These are phyloP conservation scores for Mycalesis mineus DNA, from an alignment of 2,888 invertebrate genomes.

Conservation along the genomic window DNA sequence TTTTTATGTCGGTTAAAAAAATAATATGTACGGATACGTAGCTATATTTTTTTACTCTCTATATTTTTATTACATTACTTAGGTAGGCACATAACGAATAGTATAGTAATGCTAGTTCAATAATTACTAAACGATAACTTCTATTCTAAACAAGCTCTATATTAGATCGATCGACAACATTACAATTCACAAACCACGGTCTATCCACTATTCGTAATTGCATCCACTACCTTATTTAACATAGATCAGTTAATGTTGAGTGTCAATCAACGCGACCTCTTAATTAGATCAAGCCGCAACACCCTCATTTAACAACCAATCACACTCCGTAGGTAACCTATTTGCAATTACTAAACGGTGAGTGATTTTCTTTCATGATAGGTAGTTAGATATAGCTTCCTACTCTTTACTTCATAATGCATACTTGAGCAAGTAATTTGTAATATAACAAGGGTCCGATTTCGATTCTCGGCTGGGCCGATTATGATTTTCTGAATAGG, in stretches of 20 bases:
- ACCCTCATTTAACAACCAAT: slow-evolving; percentile 2
- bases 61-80: too few relatives aligned
- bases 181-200: background rate
- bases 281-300: slow-evolving; percentile 3
- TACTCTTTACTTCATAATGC: too few relatives aligned
- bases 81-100: too few relatives aligned
- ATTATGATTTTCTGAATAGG: too few relatives aligned
- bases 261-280: slow-evolving; percentile 7
- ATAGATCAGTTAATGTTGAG: slow-evolving; percentile 5
- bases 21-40: too few relatives aligned
- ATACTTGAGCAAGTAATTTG: too few relatives aligned
- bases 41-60: too few relatives aligned
- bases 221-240: background rate
- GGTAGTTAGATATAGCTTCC: too few relatives aligned
- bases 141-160: background rate
- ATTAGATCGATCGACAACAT: background rate
- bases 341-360: background rate
- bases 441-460: too few relatives aligned
- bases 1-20: too few relatives aligned
- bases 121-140: background rate
- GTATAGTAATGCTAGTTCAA: too few relatives aligned
- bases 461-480: too few relatives aligned
- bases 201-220: background rate
- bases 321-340: background rate
- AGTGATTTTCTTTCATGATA: background rate